Base-by-base conservation (phyloP, 2,888 invertebrate genomes). In the Euproctis similis region DNA sequence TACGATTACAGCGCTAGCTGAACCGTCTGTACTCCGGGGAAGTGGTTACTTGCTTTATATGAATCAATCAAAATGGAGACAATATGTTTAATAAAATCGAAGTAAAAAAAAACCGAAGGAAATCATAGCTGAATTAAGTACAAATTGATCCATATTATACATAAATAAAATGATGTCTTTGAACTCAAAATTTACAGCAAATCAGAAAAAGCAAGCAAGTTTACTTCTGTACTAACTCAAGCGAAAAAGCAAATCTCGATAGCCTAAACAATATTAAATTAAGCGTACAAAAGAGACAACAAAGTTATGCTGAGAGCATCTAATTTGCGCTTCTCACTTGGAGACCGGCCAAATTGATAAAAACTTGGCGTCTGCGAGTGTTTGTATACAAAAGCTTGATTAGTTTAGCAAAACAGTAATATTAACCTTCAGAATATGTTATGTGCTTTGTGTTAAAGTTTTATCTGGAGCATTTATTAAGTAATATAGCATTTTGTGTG, bases 301-400 rank as follows among this genome's bases (percentile, higher is more conserved):
- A 24, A 31, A 31, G 27, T 31, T 28, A 28, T 28, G 16, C 27
- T 27, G 27, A 31, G 27, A 31, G 31, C 31, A 11, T 27, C 27
- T 31, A 31, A 31, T 31, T 31, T 31, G 24, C 24, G 22, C 24
- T 19, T 20, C 24, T 27, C 8, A 8, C 19, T 27, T 27, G 31
- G 31, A 27, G 13, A 14, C 9, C 1, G 9, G 34, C 29, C 34
- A 34, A 26, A 34, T 27, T 21, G 34, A 34, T 17, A 30, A 34
- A 30, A 34, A 26, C 24, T 34, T 34, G 24, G 27, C 13, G 9
- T 2, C n/a, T 19, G 19, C n/a, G 21, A 13, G 29, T 13, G 24
- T 25, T 36, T 24, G 24, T 24, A 12, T 5, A 13, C 14, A 27
- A 24, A n/a, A 28, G 12, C 10, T 19, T 24, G 14, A 19, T 19